Base-by-base conservation (phyloP, 2,113 vertebrate genomes). In the Larimichthys crocea region DNA sequence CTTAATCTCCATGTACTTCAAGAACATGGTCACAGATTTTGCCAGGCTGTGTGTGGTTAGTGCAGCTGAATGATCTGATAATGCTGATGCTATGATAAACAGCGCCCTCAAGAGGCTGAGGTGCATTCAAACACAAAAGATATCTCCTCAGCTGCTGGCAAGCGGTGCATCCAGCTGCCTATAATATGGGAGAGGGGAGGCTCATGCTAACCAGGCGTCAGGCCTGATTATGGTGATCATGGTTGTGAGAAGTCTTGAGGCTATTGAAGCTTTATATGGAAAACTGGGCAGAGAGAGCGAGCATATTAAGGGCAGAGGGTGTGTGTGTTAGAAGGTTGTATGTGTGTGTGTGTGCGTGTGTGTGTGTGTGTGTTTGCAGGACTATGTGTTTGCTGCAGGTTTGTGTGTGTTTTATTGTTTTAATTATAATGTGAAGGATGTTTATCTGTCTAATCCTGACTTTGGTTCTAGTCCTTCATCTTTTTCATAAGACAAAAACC, bases 201-300 rank as follows among this genome's bases (percentile, higher is more conserved):
- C 92, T 94, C 94, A 94, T 96, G 95, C 93, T 96, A 96, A 96
- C 94, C 93, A 95, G 91, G 90, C 95, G 93, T 94, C 94, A 96
- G 89, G 91, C 95, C 93, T 96, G 95, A 97, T 97, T 96, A 97
- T 94, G 94, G 95, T 96, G 93, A 96, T 97, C 95, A 95, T 93
- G 85, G 91, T 84, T 94, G 94, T 93, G 92, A 95, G 91, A 90
- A 87, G 93, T 93, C 93, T 86, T 89, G 91, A 93, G 95, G 94
- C 96, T 92, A 92, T 83, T 84, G 69, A 82, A 64, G 95, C 91
- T 83, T 59, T 86, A 93, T 92, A 88, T 90, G 93, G 87, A 82
- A 91, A 83, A 83, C 20, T 85, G 77, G 80, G 72, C 64, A 17
- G 70, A 66, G 52, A 62, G 55, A 59, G 67, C 17, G 66, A 53